These are phyloP conservation scores for Rhodophaea formosa DNA, from an alignment of 2,888 invertebrate genomes.

Conservation along the genomic window DNA sequence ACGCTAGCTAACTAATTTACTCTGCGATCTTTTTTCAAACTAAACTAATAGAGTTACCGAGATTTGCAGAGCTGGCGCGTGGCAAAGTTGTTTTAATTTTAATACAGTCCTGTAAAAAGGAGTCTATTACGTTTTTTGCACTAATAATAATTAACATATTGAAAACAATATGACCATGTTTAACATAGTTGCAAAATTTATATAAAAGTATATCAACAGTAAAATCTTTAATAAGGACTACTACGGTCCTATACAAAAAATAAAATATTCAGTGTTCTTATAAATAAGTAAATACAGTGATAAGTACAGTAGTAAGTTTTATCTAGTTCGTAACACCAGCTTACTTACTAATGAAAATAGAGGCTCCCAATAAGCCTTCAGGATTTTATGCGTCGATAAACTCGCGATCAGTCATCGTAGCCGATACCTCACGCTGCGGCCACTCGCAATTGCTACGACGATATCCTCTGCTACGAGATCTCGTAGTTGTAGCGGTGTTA, in stretches of 20 bases:
- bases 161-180: too few relatives aligned
- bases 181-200: too few relatives aligned
- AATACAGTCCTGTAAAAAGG: too few relatives aligned
- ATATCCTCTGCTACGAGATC: constrained; percentile 6
- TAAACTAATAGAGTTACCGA: background rate
- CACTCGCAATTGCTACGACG: background rate
- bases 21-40: background rate
- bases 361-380: constrained; percentile 6
- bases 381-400: constrained; percentile 13
- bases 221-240: too few relatives aligned
- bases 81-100: too few relatives aligned
- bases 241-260: too few relatives aligned
- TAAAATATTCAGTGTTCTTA: too few relatives aligned
- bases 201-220: too few relatives aligned
- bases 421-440: background rate
- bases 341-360: constrained; percentile 5
- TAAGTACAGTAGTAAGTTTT: too few relatives aligned
- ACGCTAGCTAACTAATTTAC: background rate
- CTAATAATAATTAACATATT: too few relatives aligned
- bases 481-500: constrained; percentile 3
- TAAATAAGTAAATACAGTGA: too few relatives aligned
- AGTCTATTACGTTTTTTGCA: too few relatives aligned
- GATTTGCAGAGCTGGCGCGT: background rate
- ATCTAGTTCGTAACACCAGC: background rate
- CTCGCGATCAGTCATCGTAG: constrained; percentile 4